These are phyloP conservation scores for Laticauda colubrina DNA, from an alignment of 2,113 vertebrate genomes.

Conservation along the genomic window DNA sequence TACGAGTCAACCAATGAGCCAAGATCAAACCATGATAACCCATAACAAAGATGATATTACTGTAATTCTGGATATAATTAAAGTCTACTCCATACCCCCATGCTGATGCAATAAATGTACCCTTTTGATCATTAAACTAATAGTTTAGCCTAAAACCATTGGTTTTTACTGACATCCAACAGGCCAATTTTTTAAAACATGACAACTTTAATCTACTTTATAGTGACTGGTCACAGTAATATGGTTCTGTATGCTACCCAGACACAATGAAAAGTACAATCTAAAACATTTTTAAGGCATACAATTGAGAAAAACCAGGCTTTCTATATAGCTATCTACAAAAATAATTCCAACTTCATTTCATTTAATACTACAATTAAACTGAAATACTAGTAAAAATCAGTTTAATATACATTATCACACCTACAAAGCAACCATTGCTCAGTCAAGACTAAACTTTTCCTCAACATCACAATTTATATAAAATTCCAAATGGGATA, in stretches of 20 bases:
- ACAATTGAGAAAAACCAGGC: background rate
- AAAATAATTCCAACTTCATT: conserved; percentile 10
- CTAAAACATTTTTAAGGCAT: background rate
- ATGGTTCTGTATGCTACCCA: background rate
- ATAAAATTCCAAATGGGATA: conserved; percentile 89
- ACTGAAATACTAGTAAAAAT: conserved; percentile 38
- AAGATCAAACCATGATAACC: background rate
- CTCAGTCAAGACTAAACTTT: conserved; percentile 91
- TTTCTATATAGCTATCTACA: conserved; percentile 9
- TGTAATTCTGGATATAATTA: background rate
- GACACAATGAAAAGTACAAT: background rate
- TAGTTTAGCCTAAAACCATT: background rate
- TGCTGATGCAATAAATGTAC: background rate
- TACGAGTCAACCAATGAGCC: background rate
- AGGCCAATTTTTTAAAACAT: background rate
- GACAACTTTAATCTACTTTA: background rate
- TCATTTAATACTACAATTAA: conserved; percentile 32
- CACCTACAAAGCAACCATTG: conserved; percentile 81
- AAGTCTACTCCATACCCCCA: background rate
- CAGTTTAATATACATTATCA: conserved; percentile 38
- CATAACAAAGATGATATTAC: background rate
- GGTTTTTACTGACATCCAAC: conserved; percentile 38
- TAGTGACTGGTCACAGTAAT: background rate
- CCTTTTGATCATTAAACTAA: fast-evolving
- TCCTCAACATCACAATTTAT: conserved; percentile 78